These are phyloP conservation scores for Caracal caracal DNA, from an alignment of 2,113 vertebrate species.

Conservation along the genomic window DNA sequence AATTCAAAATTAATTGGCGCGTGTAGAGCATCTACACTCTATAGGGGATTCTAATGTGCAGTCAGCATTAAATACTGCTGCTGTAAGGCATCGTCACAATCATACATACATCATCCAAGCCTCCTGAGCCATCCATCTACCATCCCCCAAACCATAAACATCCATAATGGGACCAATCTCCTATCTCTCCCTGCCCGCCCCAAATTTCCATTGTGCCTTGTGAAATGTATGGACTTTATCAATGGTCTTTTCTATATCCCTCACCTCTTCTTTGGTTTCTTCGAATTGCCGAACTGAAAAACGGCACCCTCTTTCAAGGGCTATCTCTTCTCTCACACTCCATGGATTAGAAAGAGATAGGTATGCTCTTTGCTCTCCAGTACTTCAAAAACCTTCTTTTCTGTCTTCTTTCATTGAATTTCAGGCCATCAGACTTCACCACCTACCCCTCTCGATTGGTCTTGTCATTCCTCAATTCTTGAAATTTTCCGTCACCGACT, in stretches of 20 bases:
- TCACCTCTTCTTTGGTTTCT: background rate
- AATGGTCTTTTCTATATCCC: background rate
- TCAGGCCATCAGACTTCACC: background rate
- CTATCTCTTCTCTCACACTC: background rate
- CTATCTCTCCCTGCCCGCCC: background rate
- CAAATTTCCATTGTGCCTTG: background rate
- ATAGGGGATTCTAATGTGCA: background rate
- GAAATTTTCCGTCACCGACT: background rate
- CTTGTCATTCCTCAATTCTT: background rate
- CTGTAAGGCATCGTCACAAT: background rate
- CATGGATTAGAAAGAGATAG: background rate
- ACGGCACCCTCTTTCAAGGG: background rate
- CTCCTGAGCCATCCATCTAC: background rate
- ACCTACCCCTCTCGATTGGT: background rate
- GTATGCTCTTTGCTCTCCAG: background rate
- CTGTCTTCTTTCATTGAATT: background rate
- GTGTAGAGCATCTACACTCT: background rate
- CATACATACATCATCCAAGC: background rate
- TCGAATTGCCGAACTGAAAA: background rate
- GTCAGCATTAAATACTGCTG: background rate
- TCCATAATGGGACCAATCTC: background rate
- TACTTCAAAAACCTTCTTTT: background rate
- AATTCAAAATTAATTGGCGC: background rate
- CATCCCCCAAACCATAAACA: background rate
- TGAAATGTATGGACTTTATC: background rate